These are phyloP conservation scores for Toxonevra muliebris DNA, from an alignment of 2,888 invertebrate species.

Conservation along the genomic window DNA sequence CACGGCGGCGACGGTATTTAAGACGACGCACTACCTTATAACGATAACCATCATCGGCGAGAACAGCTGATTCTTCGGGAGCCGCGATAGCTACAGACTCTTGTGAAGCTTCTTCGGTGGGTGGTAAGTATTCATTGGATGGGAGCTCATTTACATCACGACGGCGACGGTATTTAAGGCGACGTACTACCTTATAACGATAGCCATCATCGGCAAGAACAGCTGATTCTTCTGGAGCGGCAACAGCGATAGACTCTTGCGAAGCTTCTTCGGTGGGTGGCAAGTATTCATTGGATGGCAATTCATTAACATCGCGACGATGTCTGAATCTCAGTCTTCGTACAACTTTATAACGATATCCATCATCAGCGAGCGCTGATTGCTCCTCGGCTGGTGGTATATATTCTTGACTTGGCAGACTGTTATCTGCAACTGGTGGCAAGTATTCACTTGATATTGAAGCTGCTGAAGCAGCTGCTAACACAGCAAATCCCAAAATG, in stretches of 20 bases:
- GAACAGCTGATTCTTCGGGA: conserved; percentile 35
- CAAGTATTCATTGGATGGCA: conserved; percentile 49
- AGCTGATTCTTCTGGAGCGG: conserved; percentile 23
- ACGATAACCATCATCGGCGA: conserved; percentile 51
- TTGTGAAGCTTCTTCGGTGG: conserved; percentile 39
- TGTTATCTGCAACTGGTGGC: conserved; percentile 55
- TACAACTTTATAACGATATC: conserved; percentile 49
- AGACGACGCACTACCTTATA: conserved; percentile 53
- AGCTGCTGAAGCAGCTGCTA: conserved; percentile 57
- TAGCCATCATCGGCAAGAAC: conserved; percentile 55
- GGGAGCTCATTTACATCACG: conserved; percentile 50
- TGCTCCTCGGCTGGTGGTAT: conserved; percentile 35
- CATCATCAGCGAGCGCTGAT: conserved; percentile 36
- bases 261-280: conserved; percentile 43
- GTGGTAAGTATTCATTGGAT: conserved; percentile 51
- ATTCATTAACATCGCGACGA: conserved; percentile 48
- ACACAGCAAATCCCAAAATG: conserved; percentile 55
- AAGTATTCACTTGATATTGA: conserved; percentile 53
- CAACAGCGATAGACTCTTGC: conserved; percentile 1
- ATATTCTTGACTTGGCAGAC: conserved; percentile 46
- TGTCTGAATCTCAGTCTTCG: conserved; percentile 47
- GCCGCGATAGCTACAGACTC: conserved; percentile 2
- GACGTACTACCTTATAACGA: conserved; percentile 59
- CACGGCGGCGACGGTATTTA: conserved; percentile 48
- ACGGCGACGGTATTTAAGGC: conserved; percentile 42